Evolutionary conservation across 2,888 invertebrate genomes (phyloP).

Genomic region (Argyra leucocephala): DNA sequence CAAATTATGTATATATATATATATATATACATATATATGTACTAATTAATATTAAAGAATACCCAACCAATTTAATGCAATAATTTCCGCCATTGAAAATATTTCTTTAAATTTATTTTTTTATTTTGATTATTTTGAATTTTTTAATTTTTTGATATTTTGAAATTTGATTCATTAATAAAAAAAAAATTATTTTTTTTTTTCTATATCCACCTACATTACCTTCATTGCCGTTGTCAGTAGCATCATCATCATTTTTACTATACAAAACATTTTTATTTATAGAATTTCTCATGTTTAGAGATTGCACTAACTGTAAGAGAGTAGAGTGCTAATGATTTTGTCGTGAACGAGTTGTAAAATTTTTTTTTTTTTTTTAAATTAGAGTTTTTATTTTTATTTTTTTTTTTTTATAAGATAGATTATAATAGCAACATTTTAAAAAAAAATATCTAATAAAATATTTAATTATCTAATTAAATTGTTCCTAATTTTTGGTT

Average conservation of each 20-base stretch:
- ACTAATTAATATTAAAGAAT: not conserved
- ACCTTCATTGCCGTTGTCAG: not conserved
- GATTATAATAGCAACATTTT: too few relatives aligned
- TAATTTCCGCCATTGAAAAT: not conserved
- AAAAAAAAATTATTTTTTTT: too few relatives aligned
- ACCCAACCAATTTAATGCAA: not conserved
- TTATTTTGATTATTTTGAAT: not conserved
- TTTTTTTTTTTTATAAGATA: too few relatives aligned
- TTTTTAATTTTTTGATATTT: not conserved
- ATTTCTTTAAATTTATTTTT: not conserved
- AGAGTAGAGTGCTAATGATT: too few relatives aligned
- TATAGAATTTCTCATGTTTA: too few relatives aligned
- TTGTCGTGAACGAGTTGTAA: too few relatives aligned
- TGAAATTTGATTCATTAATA: too few relatives aligned
- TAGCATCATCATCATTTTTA: too few relatives aligned
- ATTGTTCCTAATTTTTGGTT: not conserved
- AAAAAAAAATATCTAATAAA: not conserved
- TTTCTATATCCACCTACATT: not conserved
- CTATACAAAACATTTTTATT: too few relatives aligned
- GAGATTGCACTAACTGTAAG: too few relatives aligned
- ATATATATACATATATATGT: not conserved
- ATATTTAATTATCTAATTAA: slow-evolving; percentile 1
- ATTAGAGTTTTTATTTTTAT: too few relatives aligned
- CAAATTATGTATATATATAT: not conserved
- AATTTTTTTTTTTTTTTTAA: too few relatives aligned